Evolutionary conservation across 35 echinoderm and acorn worm species (phyloP).

Genomic region (Eucidaris tribuloides): DNA sequence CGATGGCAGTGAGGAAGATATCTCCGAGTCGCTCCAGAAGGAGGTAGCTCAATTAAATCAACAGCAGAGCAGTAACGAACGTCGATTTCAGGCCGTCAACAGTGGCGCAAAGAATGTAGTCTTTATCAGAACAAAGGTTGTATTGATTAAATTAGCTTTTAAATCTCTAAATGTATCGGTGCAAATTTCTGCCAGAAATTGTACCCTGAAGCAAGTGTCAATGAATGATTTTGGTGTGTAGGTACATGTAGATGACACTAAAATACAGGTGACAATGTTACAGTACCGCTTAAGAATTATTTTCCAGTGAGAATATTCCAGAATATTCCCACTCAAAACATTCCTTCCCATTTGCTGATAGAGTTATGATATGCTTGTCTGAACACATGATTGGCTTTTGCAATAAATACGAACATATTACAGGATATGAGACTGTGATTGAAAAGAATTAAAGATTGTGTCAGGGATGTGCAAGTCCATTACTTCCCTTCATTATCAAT

Average conservation of each 20-base stretch:
- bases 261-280: neutral
- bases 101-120: conserved; percentile 85
- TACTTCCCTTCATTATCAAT: no score
- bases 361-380: neutral
- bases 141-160: neutral
- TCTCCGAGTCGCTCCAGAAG: conserved; percentile 60
- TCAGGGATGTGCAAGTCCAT: no score
- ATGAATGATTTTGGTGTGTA: no score
- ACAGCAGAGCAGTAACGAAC: conserved; percentile 26
- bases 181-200: neutral
- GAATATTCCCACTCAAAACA: no score
- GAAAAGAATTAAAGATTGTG: neutral
- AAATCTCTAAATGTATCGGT: no score
- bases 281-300: no score
- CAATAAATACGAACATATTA: no score
- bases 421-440: neutral
- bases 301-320: no score
- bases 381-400: no score
- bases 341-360: no score
- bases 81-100: conserved; percentile 68
- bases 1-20: conserved; percentile 61
- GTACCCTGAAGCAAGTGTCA: no score
- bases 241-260: neutral
- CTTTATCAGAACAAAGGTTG: conserved; percentile 86
- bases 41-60: conserved; percentile 60